Conservation (phyloP, 2,888 invertebrate genomes). For the Dryomyza anilis region DNA sequence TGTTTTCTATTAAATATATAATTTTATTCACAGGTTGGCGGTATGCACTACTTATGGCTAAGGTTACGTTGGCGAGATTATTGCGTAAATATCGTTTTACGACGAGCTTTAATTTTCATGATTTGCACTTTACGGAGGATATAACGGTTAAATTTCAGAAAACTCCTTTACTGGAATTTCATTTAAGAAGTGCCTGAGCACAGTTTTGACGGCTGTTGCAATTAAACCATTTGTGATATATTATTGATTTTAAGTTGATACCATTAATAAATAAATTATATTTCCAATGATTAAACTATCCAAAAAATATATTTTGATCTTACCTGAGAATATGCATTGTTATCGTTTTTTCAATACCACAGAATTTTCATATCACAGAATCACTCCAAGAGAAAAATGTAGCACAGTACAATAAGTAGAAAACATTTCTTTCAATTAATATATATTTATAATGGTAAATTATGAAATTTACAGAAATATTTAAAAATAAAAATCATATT, state of each 20-base stretch:
- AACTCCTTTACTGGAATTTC: slow-evolving; percentile 45
- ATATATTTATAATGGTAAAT: background rate
- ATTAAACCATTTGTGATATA: too few relatives aligned
- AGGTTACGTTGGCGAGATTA: slow-evolving; percentile 51
- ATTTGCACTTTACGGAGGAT: slow-evolving; percentile 54
- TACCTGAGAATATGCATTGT: too few relatives aligned
- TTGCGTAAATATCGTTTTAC: slow-evolving; percentile 51
- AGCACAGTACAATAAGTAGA: background rate
- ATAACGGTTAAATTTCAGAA: slow-evolving; percentile 52
- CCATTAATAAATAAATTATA: too few relatives aligned
- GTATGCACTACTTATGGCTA: slow-evolving; percentile 52
- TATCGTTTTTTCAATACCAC: too few relatives aligned
- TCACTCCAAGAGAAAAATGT: background rate
- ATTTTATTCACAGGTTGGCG: slow-evolving; percentile 47
- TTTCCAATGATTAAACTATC: too few relatives aligned
- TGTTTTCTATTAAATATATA: background rate
- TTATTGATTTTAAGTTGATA: too few relatives aligned
- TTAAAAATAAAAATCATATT: background rate
- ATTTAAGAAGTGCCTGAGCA: slow-evolving; percentile 34
- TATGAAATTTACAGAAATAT: background rate
- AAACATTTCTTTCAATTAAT: background rate
- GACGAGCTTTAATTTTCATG: slow-evolving; percentile 50
- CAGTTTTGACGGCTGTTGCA: too few relatives aligned
- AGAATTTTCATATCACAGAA: background rate
- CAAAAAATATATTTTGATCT: too few relatives aligned